phyloP scores from a whole-genome alignment of 2,797 vertebrate species.

The Rachycentron canadum region DNA sequence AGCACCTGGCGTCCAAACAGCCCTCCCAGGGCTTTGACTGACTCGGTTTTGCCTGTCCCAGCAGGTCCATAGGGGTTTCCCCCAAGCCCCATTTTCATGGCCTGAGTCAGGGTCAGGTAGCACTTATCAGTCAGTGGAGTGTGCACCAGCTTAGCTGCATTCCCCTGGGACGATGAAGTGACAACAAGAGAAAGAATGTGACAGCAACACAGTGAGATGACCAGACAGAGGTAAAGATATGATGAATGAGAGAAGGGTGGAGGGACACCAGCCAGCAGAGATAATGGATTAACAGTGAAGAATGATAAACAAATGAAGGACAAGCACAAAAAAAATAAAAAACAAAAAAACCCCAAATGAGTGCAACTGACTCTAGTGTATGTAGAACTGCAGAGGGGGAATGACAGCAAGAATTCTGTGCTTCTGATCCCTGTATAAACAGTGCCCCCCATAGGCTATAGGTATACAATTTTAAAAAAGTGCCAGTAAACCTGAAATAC shows the following conservation, averaged over 20 bases:
- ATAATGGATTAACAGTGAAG: constrained; percentile 30
- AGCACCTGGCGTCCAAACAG: constrained; percentile 97
- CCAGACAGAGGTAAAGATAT: constrained; percentile 23
- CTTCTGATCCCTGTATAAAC: constrained; percentile 54
- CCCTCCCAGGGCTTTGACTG: constrained; percentile 96
- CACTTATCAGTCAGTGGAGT: constrained; percentile 98
- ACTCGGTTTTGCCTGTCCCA: constrained; percentile 98
- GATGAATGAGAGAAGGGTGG: not conserved
- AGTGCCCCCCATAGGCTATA: constrained; percentile 77
- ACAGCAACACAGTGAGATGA: constrained; percentile 11
- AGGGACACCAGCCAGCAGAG: not conserved
- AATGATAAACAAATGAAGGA: constrained; percentile 40
- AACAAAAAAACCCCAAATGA: constrained; percentile 38
- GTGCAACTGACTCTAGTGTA: not conserved
- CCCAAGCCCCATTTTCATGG: constrained; percentile 97
- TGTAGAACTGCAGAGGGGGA: constrained; percentile 35
- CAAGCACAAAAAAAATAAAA: constrained; percentile 30
- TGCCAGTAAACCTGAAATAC: not conserved
- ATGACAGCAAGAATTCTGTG: not conserved
- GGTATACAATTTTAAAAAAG: constrained; percentile 42
- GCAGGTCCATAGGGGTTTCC: constrained; percentile 98
- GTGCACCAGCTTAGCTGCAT: constrained; percentile 95
- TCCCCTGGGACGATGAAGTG: constrained; percentile 85
- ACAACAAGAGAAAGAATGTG: constrained; percentile 31
- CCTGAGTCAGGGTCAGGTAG: constrained; percentile 97